Percentiles rank a stretch among this genome's conserved stretches.
phyloP scores from a whole-genome alignment of 1,140 invertebrate genomes.

The Scaptomyza hsui region DNA sequence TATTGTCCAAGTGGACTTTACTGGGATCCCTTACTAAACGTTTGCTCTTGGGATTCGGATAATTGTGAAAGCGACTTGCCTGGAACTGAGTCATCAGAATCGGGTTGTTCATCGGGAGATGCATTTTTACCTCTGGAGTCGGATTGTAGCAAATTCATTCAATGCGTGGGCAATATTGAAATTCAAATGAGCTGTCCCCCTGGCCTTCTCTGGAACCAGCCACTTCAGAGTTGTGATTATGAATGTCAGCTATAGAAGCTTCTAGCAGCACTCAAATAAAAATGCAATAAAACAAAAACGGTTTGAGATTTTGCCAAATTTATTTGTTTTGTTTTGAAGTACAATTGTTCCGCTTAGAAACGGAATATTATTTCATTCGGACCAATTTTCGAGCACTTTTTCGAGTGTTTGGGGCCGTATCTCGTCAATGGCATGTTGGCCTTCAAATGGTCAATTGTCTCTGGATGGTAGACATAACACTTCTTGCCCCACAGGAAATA shows the following conservation, averaged over 20 bases:
- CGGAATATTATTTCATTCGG: no score
- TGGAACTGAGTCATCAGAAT: slow-evolving; percentile 8
- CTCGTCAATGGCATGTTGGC: no score
- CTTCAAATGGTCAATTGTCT: no score
- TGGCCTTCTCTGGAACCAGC: slow-evolving; percentile 42
- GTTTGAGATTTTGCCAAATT: no score
- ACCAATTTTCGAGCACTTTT: no score
- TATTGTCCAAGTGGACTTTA: slow-evolving; percentile 35
- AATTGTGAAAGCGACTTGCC: slow-evolving; percentile 15
- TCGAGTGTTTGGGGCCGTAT: no score
- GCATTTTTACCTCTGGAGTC: slow-evolving; percentile 31
- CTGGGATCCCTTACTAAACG: slow-evolving; percentile 44
- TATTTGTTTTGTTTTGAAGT: no score
- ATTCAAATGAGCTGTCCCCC: slow-evolving; percentile 35
- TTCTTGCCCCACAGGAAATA: no score
- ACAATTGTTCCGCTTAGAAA: no score
- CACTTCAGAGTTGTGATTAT: slow-evolving; percentile 43
- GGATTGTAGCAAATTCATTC: slow-evolving; percentile 50
- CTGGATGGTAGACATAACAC: no score
- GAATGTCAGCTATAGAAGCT: slow-evolving; percentile 25
- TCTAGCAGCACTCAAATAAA: background rate
- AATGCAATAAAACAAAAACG: no score
- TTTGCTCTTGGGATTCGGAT: slow-evolving; percentile 34
- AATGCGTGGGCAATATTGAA: slow-evolving; percentile 35
- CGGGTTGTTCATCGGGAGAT: slow-evolving; percentile 17